Evolutionary conservation across 2,888 invertebrate genomes (phyloP), one percentile per base, ranked within the genome.

Genomic region (Cantharis flavilabris): DNA sequence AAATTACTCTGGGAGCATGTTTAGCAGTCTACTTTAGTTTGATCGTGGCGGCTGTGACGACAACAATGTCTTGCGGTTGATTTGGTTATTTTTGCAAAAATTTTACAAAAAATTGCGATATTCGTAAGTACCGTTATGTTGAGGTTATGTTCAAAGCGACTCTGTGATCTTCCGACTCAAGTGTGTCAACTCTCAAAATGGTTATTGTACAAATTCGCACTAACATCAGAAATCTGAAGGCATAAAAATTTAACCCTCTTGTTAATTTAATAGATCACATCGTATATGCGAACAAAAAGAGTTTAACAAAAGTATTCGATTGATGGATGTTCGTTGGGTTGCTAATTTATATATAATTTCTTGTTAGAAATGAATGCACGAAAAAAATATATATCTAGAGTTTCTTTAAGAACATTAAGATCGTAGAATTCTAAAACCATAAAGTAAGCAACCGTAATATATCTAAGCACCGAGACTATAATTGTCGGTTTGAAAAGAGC

Each of bases 1-100:
- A 89, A 89, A 88, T 89, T 89, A 88, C 88, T 84, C 86, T 86
- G 86, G 86, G 84, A 87, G 87, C 88, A 87, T 87, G 88, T 87
- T 87, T 86, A 87, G 85, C 88, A 86, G 86, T 83, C 86, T 84
- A 86, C 87, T 86, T 87, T 88, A 88, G 88, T 88, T 87, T 83
- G 85, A 85, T 86, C 87, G 86, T 83, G 86, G 85, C 88, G 82
- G 85, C 84, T 84, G 84, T 79, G 81, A 83, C 84, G 86, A 85
- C 86, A 87, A 85, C 86, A 87, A 86, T 85, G 78, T 77, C 80
- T 77, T 69, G 77, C 69, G 78, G 82, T 74, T 81, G 76, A 73
- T 77, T 78, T 72, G 72, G 73, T 76, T 70, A 73, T 72, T 64
- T 81, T 79, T 76, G 73, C 78, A 67, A 70, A 75, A 78, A 69